Evolutionary conservation across 2,113 vertebrate species (phyloP), one percentile per base, ranked within the genome.

Genomic region (Sinocyclocheilus rhinocerous): DNA sequence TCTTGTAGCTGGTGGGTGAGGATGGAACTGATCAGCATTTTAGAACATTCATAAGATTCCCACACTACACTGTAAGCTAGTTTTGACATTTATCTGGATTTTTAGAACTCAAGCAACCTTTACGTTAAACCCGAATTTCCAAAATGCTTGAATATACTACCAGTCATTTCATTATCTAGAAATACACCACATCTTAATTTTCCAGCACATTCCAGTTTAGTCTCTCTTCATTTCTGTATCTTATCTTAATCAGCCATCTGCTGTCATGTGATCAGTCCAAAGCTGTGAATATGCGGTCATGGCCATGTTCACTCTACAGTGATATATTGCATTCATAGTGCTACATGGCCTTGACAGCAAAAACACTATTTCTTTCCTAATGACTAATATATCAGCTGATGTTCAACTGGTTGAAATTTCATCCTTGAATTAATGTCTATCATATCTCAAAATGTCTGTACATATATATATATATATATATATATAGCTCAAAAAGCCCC

Each of bases 1-100:
- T 61, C 24, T 18, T 81, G 39, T 10, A 81, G 59, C 39, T 81
- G 22, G 79, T 81, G 79, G 59, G 39, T 65, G n/a, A 26, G 39
- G n/a, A 24, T 24, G 4, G 4, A 81, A 48, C 59, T 8, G 16
- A 11, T 81, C 50, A 57, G 9, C 52, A n/a, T 79, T 29, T 33
- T 55, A 79, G n/a, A 48, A 48, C 72, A 29, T 65, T 45, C 42
- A n/a, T 16, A 81, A 45, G 79, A 11, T 5, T 67, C 57, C 15
- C n/a, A 65, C 13, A 48, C n/a, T 16, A 65, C 57, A 81, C 39
- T 81, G 45, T 29, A 18, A 63, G 42, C n/a, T 80, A 4, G 33
- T 5, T 80, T 63, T 4, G 20, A 13, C 57, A 10, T 80, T 36
- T 13, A 63, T 45, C 13, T 63, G 36, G 12, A 36, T 24, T 61